Evolutionary conservation across 2,113 vertebrate genomes (phyloP), one percentile per base, ranked within the genome.

Genomic region (Urocynchramus pylzowi): DNA sequence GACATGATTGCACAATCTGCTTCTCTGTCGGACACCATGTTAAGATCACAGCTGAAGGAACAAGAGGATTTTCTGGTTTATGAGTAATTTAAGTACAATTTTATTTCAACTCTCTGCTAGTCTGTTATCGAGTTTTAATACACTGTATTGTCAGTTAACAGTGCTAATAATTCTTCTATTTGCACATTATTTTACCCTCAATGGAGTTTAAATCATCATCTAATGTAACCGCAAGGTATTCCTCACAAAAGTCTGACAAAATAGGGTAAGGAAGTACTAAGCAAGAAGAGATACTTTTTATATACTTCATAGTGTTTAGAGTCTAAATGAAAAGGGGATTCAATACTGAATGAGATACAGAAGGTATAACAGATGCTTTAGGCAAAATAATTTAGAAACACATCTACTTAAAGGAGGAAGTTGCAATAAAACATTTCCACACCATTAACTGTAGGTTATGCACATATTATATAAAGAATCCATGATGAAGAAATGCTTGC

Each of bases 321-420:
- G 57, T 44, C 59, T 80, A 70, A 91, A 85, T 42, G n/a, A 82
- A 95, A 91, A 15, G 27, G 3, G 11, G n/a, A 93, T 91, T 95
- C 90, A 94, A 80, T 74, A 68, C 50, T 44, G 71, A 91, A 79
- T 59, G 75, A 63, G 75, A 87, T 93, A 85, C 79, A 90, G 67
- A 78, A 95, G 30, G 71, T 41, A 50, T 63, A 95, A 93, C 79
- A 91, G 87, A 76, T 6, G 56, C 91, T 94, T 90, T 52, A 89
- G 75, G 93, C 87, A 95, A 95, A 94, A 96, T 95, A 90, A 95
- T 95, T 96, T 94, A 93, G 92, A 88, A 95, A 88, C 88, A 88
- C 45, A 74, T 92, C 90, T 80, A 80, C 83, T 90, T 92, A 94
- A 95, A 91, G 70, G 63, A 85, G 49, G 70, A 91, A 94, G 39